These are phyloP conservation scores for Sclerurus mexicanus DNA, from an alignment of 2,113 vertebrate genomes.

Conservation along the genomic window DNA sequence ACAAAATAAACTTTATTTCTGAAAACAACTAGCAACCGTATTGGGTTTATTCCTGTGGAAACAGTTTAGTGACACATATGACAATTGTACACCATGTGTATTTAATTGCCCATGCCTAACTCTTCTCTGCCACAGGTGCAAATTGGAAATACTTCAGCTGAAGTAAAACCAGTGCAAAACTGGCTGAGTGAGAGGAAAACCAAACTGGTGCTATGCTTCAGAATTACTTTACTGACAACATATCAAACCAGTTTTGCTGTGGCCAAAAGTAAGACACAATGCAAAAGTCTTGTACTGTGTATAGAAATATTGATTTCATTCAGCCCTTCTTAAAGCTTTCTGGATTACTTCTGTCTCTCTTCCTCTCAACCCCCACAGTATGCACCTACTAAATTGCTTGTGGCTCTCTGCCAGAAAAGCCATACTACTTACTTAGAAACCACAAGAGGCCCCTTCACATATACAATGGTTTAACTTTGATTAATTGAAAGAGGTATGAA, in stretches of 20 bases:
- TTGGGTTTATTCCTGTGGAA: neutral
- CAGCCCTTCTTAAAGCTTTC: slow-evolving; percentile 6
- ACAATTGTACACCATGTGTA: fast-evolving
- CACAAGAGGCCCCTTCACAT: slow-evolving; percentile 45
- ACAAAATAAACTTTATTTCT: neutral
- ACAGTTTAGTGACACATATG: neutral
- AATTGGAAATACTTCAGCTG: neutral
- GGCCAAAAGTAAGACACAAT: neutral
- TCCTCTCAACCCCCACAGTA: slow-evolving; percentile 1
- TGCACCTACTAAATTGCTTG: slow-evolving; percentile 39
- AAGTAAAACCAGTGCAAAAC: neutral
- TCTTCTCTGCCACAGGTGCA: neutral
- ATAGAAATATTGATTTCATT: neutral
- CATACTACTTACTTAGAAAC: slow-evolving; percentile 62
- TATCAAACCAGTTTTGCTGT: neutral
- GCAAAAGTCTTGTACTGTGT: neutral
- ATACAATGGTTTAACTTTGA: slow-evolving; percentile 59
- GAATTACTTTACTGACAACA: neutral
- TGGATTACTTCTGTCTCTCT: neutral
- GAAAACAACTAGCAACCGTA: neutral
- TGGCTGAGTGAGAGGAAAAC: neutral
- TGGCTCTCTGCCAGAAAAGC: slow-evolving; percentile 60
- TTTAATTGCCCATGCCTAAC: neutral
- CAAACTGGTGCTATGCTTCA: neutral
- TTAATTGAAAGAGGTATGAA: slow-evolving; percentile 40